Percentiles rank a stretch among this genome's conserved stretches.
Conservation (phyloP, 2,888 invertebrate species). For the Napeogenes inachia region DNA sequence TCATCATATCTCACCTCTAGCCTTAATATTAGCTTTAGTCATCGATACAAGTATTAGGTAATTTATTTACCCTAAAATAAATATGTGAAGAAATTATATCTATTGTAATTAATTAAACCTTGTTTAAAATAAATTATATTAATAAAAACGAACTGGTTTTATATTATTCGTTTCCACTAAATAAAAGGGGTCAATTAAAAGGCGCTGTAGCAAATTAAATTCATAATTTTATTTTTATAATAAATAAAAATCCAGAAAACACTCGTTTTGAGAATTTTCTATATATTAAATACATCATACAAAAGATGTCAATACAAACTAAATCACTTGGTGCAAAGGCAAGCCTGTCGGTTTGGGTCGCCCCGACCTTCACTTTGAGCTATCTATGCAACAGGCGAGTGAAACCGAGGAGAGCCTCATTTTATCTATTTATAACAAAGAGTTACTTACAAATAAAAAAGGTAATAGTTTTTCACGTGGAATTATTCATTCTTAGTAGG, state of each 20-base stretch:
- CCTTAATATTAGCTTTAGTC: too few species aligned
- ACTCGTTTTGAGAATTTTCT: conserved; percentile 70
- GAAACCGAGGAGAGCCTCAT: conserved; percentile 54
- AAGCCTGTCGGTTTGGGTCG: conserved; percentile 68
- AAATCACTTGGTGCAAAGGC: conserved; percentile 79
- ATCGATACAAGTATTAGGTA: too few species aligned
- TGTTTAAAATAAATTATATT: too few species aligned
- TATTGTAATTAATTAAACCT: too few species aligned
- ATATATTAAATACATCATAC: conserved; percentile 77
- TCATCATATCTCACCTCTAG: too few species aligned
- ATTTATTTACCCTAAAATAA: too few species aligned
- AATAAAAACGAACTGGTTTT: too few species aligned
- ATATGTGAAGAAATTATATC: too few species aligned
- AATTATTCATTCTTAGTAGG: conserved; percentile 63
- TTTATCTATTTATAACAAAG: too few species aligned
- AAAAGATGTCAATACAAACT: conserved; percentile 77
- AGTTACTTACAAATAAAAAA: too few species aligned
- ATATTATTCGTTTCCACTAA: too few species aligned
- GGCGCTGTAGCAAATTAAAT: conserved; percentile 71
- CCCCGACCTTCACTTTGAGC: conserved; percentile 47
- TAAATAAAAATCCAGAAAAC: conserved; percentile 76
- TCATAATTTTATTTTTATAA: conserved; percentile 77
- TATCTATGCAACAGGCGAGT: conserved; percentile 64
- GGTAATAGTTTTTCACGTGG: conserved; percentile 35
- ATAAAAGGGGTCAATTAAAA: conserved; percentile 30